A percentile compares a stretch with the other conserved stretches of the same genome.
phyloP scores from a whole-genome alignment of 2,113 vertebrate genomes.

The Empidonax alnorum region DNA sequence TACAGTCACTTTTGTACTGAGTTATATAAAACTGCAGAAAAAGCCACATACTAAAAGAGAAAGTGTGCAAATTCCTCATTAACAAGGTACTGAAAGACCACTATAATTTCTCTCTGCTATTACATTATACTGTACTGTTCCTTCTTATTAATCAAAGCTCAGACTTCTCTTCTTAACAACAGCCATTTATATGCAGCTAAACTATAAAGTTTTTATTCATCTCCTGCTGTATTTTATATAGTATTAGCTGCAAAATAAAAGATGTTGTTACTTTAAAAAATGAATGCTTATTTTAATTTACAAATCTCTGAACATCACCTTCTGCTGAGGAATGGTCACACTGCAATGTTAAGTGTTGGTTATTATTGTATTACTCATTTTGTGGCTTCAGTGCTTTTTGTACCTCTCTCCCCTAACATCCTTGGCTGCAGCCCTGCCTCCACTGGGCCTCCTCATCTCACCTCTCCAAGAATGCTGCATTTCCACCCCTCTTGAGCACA shows the following conservation, averaged over 20 bases:
- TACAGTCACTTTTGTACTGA: neutral
- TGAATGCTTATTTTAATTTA: neutral
- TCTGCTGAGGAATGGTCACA: neutral
- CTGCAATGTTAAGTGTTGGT: neutral
- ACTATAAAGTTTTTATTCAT: neutral
- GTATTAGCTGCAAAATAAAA: neutral
- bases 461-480: neutral
- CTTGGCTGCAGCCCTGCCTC: neutral
- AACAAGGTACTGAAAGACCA: neutral
- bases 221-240: neutral
- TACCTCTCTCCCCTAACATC: neutral
- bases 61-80: slow-evolving; percentile 26
- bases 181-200: slow-evolving; percentile 12
- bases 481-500: neutral
- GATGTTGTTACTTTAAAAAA: neutral
- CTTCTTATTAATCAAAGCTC: slow-evolving; percentile 7
- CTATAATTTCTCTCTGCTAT: neutral
- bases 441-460: neutral
- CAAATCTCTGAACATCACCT: neutral
- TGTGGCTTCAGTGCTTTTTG: neutral
- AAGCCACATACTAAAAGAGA: neutral
- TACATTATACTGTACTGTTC: neutral
- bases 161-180: neutral
- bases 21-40: neutral
- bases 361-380: neutral